Conservation (phyloP, 2,113 vertebrate genomes). For the Sebastes schlegelii region DNA sequence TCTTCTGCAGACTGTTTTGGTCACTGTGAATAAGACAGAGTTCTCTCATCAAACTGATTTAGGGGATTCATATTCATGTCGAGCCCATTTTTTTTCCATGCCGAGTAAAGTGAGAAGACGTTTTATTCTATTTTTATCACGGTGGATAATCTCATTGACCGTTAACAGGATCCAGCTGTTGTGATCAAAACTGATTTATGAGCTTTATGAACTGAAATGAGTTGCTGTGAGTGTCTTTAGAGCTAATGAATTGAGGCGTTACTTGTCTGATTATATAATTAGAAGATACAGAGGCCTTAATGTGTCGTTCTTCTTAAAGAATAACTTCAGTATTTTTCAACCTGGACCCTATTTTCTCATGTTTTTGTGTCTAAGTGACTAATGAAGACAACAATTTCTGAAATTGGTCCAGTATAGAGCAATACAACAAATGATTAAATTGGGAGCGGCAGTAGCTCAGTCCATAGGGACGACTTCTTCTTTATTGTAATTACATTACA, state of each 20-base stretch:
- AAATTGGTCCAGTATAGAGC: too few relatives aligned
- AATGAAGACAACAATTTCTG: too few relatives aligned
- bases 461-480: too few relatives aligned
- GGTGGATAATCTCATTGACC: conserved; percentile 18
- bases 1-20: conserved; percentile 28
- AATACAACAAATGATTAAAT: too few relatives aligned
- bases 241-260: neutral
- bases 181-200: conserved; percentile 5
- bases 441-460: too few relatives aligned
- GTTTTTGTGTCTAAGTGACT: too few relatives aligned
- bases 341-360: too few relatives aligned
- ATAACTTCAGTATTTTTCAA: too few relatives aligned
- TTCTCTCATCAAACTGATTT: neutral
- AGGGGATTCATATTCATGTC: conserved; percentile 11
- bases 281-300: neutral
- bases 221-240: neutral
- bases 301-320: neutral
- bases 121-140: neutral
- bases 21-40: conserved; percentile 24
- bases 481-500: too few relatives aligned
- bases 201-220: neutral
- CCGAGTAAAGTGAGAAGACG: neutral
- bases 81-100: neutral
- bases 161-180: conserved; percentile 23
- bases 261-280: neutral